Percentiles rank a stretch among this genome's conserved stretches.
Evolutionary conservation across 1,140 invertebrate genomes (phyloP).

Genomic region (Drosophila biarmipes): DNA sequence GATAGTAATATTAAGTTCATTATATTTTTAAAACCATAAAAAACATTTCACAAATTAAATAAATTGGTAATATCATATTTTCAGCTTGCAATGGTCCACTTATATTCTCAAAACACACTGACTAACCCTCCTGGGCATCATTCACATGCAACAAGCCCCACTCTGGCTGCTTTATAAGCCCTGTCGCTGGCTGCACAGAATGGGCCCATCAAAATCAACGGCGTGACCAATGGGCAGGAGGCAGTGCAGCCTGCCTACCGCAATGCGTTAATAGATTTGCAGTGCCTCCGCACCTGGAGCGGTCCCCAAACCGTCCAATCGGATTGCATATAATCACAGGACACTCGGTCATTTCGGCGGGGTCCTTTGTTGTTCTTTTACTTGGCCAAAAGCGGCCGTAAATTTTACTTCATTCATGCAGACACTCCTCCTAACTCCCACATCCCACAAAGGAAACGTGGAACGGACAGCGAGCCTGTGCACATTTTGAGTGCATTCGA

Average conservation of each 20-base stretch:
- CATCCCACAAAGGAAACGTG: conserved; percentile 11
- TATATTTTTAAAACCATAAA: no score
- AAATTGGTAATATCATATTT: background rate
- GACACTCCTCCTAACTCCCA: conserved; percentile 14
- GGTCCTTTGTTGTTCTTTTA: conserved; percentile 57
- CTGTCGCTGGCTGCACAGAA: conserved; percentile 17
- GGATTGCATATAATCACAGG: conserved; percentile 66
- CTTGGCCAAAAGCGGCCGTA: conserved; percentile 61
- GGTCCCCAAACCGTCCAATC: conserved; percentile 22
- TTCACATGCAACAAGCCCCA: conserved; percentile 17
- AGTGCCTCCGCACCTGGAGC: conserved; percentile 10
- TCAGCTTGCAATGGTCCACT: background rate
- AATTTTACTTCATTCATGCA: conserved; percentile 74
- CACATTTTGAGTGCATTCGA: conserved; percentile 70
- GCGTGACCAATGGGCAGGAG: conserved; percentile 9
- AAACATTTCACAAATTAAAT: no score
- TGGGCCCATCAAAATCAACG: conserved; percentile 23
- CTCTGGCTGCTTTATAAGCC: conserved; percentile 17
- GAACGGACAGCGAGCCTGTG: conserved; percentile 22
- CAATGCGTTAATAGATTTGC: conserved; percentile 67
- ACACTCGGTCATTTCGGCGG: conserved; percentile 14
- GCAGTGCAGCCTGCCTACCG: conserved; percentile 16
- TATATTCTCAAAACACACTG: background rate
- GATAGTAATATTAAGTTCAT: no score
- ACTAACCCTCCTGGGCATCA: conserved; percentile 25